phyloP scores from a whole-genome alignment of 2,888 invertebrate species.

The Agrochola litura region DNA sequence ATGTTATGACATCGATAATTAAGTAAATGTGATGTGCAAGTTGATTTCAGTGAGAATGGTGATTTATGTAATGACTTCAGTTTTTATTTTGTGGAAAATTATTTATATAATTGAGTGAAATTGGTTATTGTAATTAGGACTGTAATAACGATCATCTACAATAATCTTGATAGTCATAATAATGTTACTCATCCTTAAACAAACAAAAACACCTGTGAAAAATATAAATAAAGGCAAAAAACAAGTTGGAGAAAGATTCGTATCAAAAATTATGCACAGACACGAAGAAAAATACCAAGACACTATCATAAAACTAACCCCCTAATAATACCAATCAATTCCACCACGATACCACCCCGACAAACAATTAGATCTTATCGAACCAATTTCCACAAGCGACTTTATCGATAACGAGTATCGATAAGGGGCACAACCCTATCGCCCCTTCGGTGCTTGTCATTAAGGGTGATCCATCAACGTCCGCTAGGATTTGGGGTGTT shows the following conservation, averaged over 20 bases:
- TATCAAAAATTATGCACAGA: slow-evolving; percentile 1
- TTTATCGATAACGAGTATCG: slow-evolving; percentile 73
- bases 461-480: slow-evolving; percentile 91
- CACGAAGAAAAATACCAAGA: slow-evolving; percentile 16
- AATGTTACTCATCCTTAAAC: background rate
- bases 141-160: background rate
- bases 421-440: slow-evolving; percentile 75
- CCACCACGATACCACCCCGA: slow-evolving; percentile 62
- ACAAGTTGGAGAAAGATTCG: background rate
- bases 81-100: background rate
- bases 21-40: background rate
- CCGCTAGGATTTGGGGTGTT: slow-evolving; percentile 89
- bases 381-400: slow-evolving; percentile 74
- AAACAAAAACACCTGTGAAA: background rate
- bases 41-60: background rate
- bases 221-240: background rate
- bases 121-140: too few relatives aligned
- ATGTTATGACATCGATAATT: slow-evolving; percentile 63
- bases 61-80: background rate
- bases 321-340: slow-evolving; percentile 68
- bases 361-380: slow-evolving; percentile 77
- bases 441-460: slow-evolving; percentile 89
- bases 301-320: slow-evolving; percentile 55
- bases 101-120: background rate
- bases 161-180: background rate